These are phyloP conservation scores for Ormyrus pomaceus DNA, from an alignment of 2,888 invertebrate genomes.

Conservation along the genomic window DNA sequence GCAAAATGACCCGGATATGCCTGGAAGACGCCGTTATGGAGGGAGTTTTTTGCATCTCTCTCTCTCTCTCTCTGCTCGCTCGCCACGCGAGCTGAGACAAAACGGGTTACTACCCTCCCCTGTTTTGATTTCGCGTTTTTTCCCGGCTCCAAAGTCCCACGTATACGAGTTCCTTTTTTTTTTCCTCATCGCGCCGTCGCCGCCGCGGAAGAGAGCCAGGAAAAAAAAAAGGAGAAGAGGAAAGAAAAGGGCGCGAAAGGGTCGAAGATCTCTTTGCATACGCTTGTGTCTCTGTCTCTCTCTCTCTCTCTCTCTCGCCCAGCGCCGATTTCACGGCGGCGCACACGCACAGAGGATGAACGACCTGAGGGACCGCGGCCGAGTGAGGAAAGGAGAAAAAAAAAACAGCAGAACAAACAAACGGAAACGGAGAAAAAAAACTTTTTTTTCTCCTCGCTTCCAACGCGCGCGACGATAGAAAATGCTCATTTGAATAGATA, in stretches of 20 bases:
- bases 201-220: constrained; percentile 55
- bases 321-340: constrained; percentile 43
- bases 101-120: constrained; percentile 60
- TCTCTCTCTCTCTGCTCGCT: neutral
- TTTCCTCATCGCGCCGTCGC: neutral
- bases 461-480: constrained; percentile 40
- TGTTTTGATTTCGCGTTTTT: constrained; percentile 65
- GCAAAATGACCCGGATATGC: constrained; percentile 64
- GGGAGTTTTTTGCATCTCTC: constrained; percentile 56
- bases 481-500: constrained; percentile 71
- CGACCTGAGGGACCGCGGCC: constrained; percentile 42
- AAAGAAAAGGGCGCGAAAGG: constrained; percentile 67
- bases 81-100: constrained; percentile 24
- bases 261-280: constrained; percentile 70
- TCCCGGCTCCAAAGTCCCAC: constrained; percentile 53
- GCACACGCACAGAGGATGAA: constrained; percentile 16
- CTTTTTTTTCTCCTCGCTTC: constrained; percentile 45
- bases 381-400: constrained; percentile 51
- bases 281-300: constrained; percentile 56
- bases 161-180: neutral
- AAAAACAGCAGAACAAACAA: constrained; percentile 64
- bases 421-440: constrained; percentile 70
- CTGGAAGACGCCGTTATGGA: constrained; percentile 61
- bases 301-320: neutral
- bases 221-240: constrained; percentile 56